Evolutionary conservation across 2,797 vertebrate species (phyloP).

Genomic region (Bufotes viridis): DNA sequence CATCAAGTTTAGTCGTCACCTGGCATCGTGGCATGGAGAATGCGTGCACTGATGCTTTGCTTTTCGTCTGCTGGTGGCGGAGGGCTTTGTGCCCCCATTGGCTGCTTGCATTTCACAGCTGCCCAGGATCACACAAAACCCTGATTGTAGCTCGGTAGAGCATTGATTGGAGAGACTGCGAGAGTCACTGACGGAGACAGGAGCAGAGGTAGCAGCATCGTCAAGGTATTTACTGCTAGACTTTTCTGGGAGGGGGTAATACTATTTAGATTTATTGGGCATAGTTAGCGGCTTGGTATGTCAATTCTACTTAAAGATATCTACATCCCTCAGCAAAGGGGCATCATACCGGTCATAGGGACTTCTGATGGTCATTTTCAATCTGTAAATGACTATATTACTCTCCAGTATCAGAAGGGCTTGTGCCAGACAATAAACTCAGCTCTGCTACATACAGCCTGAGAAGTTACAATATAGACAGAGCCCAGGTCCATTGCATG

Average conservation of each 20-base stretch:
- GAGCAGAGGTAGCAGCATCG: slow-evolving; percentile 3
- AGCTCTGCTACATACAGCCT: neutral
- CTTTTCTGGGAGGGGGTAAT: neutral
- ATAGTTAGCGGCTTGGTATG: neutral
- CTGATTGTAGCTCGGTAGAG: slow-evolving; percentile 5
- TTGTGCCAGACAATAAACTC: neutral
- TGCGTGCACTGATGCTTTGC: slow-evolving; percentile 17
- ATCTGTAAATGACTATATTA: neutral
- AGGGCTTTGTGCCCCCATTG: slow-evolving; percentile 34
- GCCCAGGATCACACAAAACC: slow-evolving; percentile 42
- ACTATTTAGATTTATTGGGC: neutral
- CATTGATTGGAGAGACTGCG: slow-evolving; percentile 19
- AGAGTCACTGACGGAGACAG: slow-evolving; percentile 14
- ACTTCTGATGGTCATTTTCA: neutral
- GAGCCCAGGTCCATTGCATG: neutral
- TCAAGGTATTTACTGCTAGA: slow-evolving; percentile 26
- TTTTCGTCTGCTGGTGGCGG: neutral
- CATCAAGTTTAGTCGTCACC: neutral
- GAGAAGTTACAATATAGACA: neutral
- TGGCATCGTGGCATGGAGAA: neutral
- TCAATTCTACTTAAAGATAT: neutral
- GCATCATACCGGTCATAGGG: neutral
- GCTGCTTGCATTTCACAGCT: slow-evolving; percentile 27
- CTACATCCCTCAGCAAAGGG: too few relatives aligned
- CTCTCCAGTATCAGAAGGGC: neutral